Conservation (phyloP, 2,113 vertebrate species). For the Stercorarius parasiticus region DNA sequence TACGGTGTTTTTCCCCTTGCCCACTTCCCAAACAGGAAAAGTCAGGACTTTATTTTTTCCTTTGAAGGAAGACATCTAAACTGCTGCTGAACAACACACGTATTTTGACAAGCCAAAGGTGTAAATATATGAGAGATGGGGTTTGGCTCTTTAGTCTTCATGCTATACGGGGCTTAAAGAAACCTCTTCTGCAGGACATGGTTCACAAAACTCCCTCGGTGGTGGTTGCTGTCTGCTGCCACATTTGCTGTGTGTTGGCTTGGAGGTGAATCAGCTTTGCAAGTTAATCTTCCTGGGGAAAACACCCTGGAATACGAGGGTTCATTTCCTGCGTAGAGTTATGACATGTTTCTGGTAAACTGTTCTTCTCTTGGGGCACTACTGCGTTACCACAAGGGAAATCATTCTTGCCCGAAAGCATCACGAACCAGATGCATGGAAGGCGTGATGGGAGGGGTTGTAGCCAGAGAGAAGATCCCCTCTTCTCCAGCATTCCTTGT, state of each 20-base stretch:
- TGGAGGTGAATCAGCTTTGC: not conserved
- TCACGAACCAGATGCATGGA: fast-evolving
- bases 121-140: not conserved
- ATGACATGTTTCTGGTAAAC: fast-evolving
- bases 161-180: fast-evolving
- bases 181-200: fast-evolving
- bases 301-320: not conserved
- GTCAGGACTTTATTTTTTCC: constrained; percentile 56
- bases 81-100: not conserved
- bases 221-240: fast-evolving
- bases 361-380: not conserved
- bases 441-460: not conserved
- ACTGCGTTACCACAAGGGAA: not conserved
- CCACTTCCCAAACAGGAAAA: constrained; percentile 58
- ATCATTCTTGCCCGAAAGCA: fast-evolving
- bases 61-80: not conserved
- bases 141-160: not conserved
- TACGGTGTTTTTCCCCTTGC: not conserved
- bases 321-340: fast-evolving
- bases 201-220: fast-evolving
- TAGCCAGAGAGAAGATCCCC: not conserved
- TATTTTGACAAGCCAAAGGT: not conserved
- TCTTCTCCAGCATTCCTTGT: not conserved
- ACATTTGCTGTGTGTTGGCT: not conserved
- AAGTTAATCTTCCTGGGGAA: not conserved